Conservation (phyloP, 2,797 vertebrate species). For the Nannoperca australis region DNA sequence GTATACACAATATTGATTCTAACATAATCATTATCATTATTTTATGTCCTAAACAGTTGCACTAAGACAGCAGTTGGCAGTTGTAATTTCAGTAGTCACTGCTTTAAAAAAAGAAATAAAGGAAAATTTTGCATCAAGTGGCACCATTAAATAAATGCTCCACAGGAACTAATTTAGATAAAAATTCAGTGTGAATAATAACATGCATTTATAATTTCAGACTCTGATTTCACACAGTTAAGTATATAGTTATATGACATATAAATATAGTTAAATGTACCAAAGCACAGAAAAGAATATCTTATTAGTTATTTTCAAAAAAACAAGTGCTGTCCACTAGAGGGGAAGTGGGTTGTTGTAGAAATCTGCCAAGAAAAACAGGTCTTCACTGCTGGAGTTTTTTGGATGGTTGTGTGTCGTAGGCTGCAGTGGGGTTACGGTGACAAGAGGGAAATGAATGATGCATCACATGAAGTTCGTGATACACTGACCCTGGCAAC, state of each 20-base stretch:
- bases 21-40: constrained; percentile 15
- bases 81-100: background rate
- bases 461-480: constrained; percentile 67
- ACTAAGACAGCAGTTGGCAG: background rate
- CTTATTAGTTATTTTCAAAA: background rate
- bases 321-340: background rate
- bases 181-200: constrained; percentile 16
- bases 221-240: background rate
- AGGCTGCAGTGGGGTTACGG: constrained; percentile 6
- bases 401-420: background rate
- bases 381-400: constrained; percentile 11
- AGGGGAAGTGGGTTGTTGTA: background rate
- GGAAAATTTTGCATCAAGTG: constrained; percentile 19
- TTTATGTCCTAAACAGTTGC: constrained; percentile 1
- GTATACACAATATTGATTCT: constrained; percentile 17
- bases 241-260: too few species aligned
- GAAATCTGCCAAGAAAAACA: constrained; percentile 11
- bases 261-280: background rate
- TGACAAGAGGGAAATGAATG: constrained; percentile 40
- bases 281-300: background rate
- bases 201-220: constrained; percentile 3
- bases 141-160: constrained; percentile 13
- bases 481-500: constrained; percentile 56
- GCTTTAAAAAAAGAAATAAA: background rate
- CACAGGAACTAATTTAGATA: background rate